phyloP scores from a whole-genome alignment of 2,113 vertebrate species.

The Psittacara wagleri region DNA sequence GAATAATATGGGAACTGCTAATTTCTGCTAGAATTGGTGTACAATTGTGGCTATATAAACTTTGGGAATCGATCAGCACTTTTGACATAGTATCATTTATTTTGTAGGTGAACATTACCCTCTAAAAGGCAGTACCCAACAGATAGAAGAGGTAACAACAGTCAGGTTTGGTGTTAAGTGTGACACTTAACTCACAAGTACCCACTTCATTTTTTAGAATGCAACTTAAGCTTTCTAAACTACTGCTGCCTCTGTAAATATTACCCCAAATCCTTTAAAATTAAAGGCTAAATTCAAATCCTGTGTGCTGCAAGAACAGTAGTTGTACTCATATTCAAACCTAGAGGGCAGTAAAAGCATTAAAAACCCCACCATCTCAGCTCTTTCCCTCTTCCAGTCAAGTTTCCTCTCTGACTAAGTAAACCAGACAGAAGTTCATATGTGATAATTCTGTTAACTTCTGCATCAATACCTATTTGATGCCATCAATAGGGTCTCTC shows the following conservation, averaged over 20 bases:
- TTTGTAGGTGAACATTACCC: background rate
- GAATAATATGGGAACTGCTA: background rate
- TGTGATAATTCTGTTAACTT: background rate
- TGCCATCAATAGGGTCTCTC: background rate
- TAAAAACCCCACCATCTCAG: background rate
- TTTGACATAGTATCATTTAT: background rate
- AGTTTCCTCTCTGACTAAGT: background rate
- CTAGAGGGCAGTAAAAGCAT: constrained; percentile 57
- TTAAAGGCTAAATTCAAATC: background rate
- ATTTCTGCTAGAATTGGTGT: background rate
- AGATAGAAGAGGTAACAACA: background rate
- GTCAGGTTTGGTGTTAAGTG: background rate
- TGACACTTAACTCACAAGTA: background rate
- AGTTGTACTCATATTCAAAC: background rate
- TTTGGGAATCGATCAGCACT: background rate
- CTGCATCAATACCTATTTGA: background rate
- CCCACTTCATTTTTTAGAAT: background rate
- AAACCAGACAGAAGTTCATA: background rate
- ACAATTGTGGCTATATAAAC: background rate
- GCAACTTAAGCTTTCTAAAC: background rate
- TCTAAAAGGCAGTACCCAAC: background rate
- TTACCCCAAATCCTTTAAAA: background rate
- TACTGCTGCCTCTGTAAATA: background rate
- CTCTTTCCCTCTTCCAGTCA: background rate
- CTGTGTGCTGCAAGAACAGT: background rate